Evolutionary conservation across 2,888 invertebrate genomes (phyloP).

Genomic region (Cotesia congregata): DNA sequence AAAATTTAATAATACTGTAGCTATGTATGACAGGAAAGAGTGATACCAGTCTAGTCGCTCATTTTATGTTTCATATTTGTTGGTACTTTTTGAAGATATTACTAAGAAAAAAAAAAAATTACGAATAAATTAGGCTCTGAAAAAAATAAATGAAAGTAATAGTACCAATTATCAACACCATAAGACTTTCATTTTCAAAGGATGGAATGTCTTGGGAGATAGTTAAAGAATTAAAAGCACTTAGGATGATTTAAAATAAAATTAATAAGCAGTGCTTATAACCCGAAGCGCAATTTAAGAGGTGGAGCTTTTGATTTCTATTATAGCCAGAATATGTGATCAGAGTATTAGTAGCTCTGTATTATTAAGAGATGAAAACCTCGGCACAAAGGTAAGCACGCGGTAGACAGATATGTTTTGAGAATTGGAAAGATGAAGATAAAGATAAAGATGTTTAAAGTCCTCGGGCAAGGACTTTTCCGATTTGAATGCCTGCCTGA

Average conservation of each 20-base stretch:
- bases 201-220: not conserved
- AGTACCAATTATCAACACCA: too few species aligned
- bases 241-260: constrained; percentile 64
- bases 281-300: constrained; percentile 62
- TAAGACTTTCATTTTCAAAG: not conserved
- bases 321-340: constrained; percentile 66
- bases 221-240: constrained; percentile 25
- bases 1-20: constrained; percentile 40
- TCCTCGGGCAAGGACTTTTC: constrained; percentile 64
- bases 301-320: constrained; percentile 60
- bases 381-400: not conserved
- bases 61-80: too few species aligned
- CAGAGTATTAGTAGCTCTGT: constrained; percentile 70
- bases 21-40: constrained; percentile 22
- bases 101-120: too few species aligned
- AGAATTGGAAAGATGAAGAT: constrained; percentile 40
- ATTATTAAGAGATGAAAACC: constrained; percentile 66
- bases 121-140: too few species aligned
- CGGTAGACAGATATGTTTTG: constrained; percentile 47
- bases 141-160: too few species aligned
- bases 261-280: constrained; percentile 66
- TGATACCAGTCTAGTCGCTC: constrained; percentile 25
- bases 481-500: constrained; percentile 68
- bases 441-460: constrained; percentile 55
- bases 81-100: too few species aligned